Conservation (phyloP, 2,797 vertebrate species). For the Acanthis flammea region DNA sequence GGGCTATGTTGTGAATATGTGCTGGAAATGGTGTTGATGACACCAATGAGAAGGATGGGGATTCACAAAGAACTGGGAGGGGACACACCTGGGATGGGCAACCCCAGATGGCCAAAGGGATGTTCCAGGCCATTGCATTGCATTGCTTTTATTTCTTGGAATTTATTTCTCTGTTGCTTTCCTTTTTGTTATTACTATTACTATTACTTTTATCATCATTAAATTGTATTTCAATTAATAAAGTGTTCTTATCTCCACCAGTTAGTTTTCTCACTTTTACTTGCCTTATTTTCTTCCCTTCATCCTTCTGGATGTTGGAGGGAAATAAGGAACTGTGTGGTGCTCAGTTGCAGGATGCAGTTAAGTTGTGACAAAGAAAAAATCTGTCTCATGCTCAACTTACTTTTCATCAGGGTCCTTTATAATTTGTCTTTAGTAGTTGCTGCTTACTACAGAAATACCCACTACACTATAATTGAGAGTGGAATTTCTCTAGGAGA, state of each 20-base stretch:
- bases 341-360: background rate
- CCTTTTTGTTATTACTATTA: background rate
- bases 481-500: background rate
- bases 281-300: background rate
- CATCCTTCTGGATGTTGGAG: background rate
- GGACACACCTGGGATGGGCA: background rate
- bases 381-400: background rate
- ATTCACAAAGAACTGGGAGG: background rate
- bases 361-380: background rate
- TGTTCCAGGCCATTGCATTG: background rate
- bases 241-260: background rate
- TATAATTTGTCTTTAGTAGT: background rate
- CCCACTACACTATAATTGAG: background rate
- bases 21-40: background rate
- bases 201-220: too few species aligned
- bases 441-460: background rate
- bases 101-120: background rate
- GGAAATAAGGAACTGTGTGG: background rate
- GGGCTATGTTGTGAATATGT: background rate
- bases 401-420: background rate
- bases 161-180: background rate
- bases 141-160: background rate
- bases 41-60: background rate
- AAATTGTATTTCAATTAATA: background rate
- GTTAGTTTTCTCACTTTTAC: background rate